phyloP scores from a whole-genome alignment of 2,888 invertebrate species.

The Eilema depressum region DNA sequence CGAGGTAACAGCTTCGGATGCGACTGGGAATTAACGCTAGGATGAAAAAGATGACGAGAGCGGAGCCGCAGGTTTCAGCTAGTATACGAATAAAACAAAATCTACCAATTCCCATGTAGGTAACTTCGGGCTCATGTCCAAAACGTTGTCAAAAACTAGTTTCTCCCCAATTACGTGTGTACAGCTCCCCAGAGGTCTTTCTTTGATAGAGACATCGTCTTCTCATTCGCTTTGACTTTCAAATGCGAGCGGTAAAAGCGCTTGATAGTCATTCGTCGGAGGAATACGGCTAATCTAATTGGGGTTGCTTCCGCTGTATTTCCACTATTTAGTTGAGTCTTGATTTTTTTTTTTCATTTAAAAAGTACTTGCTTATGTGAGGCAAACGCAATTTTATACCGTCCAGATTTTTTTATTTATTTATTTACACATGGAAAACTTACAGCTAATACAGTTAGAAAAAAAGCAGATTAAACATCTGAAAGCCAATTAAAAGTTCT shows the following conservation, averaged over 20 bases:
- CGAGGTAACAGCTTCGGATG: no score
- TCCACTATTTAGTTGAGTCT: not conserved
- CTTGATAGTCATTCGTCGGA: slow-evolving; percentile 21
- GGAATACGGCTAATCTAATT: slow-evolving; percentile 30
- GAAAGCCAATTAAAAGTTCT: no score
- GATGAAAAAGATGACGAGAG: no score
- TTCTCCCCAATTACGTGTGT: slow-evolving; percentile 51
- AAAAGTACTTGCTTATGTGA: no score
- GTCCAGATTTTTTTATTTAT: no score
- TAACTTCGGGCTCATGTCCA: slow-evolving; percentile 19
- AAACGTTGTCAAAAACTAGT: slow-evolving; percentile 42
- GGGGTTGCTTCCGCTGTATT: not conserved
- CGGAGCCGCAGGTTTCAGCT: no score
- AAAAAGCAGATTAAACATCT: no score
- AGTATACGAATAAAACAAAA: not conserved
- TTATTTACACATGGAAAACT: no score
- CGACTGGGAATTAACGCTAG: no score
- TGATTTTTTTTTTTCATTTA: not conserved
- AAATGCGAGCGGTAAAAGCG: slow-evolving; percentile 41
- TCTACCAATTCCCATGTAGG: slow-evolving; percentile 11
- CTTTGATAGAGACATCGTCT: slow-evolving; percentile 30
- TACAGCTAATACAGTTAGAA: no score
- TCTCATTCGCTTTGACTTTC: slow-evolving; percentile 53
- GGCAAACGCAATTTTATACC: no score
- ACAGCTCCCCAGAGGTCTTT: slow-evolving; percentile 45